Percentiles rank a stretch among this genome's conserved stretches.
phyloP scores from a whole-genome alignment of 2,797 vertebrate genomes.

The Micrastur ruficollis region DNA sequence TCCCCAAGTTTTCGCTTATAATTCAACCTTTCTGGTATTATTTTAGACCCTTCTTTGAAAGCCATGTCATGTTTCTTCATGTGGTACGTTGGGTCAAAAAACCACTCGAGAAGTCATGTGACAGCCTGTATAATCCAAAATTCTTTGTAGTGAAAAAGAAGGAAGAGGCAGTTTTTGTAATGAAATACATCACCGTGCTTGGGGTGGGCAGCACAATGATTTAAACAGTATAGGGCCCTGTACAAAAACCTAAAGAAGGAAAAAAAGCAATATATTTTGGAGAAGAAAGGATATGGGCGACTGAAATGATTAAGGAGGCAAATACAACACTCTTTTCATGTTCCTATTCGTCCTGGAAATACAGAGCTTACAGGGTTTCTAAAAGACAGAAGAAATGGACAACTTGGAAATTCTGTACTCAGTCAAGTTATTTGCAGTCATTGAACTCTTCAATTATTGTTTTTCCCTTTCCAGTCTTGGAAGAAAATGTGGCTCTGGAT shows the following conservation, averaged over 20 bases:
- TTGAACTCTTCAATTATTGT: neutral
- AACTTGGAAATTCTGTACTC: neutral
- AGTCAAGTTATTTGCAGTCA: neutral
- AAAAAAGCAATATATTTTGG: neutral
- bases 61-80: neutral
- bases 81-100: neutral
- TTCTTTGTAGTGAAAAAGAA: neutral
- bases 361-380: accelerated
- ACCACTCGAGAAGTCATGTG: neutral
- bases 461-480: neutral
- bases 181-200: neutral
- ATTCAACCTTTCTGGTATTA: neutral
- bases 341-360: neutral
- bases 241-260: neutral
- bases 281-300: neutral
- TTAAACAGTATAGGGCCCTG: neutral
- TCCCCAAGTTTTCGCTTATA: neutral
- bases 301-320: neutral
- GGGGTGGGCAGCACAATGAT: slow-evolving; percentile 13
- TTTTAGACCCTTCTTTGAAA: neutral
- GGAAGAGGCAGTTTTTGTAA: neutral
- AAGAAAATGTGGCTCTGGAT: neutral
- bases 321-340: neutral
- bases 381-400: neutral
- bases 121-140: neutral